Evolutionary conservation across 2,888 invertebrate genomes (phyloP).

Genomic region (Plemyria rubiginata): DNA sequence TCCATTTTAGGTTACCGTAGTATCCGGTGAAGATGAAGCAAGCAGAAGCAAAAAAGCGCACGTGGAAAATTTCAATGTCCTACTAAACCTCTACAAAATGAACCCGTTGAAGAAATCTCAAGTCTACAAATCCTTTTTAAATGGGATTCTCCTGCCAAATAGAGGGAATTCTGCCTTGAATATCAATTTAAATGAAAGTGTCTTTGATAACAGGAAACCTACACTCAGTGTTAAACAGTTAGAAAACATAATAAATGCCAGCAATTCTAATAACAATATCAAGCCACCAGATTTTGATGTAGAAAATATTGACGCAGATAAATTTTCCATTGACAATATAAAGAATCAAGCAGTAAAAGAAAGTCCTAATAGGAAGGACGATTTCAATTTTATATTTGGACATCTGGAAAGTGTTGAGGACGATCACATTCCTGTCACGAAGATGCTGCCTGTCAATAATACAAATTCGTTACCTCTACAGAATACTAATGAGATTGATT

Average conservation of each 20-base stretch:
- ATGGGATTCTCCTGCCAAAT: slow-evolving; percentile 54
- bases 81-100: slow-evolving; percentile 67
- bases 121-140: slow-evolving; percentile 62
- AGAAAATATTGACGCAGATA: slow-evolving; percentile 45
- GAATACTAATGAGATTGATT: slow-evolving; percentile 30
- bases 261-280: slow-evolving; percentile 27
- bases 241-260: slow-evolving; percentile 51
- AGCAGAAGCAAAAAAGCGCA: slow-evolving; percentile 32
- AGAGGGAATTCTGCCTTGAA: slow-evolving; percentile 48
- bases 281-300: slow-evolving; percentile 43
- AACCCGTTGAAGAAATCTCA: slow-evolving; percentile 66
- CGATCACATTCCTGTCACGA: slow-evolving; percentile 33
- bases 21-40: background rate
- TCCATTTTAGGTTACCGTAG: slow-evolving; percentile 19
- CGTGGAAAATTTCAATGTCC: slow-evolving; percentile 59
- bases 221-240: slow-evolving; percentile 49
- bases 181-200: slow-evolving; percentile 62
- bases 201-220: slow-evolving; percentile 2
- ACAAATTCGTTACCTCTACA: slow-evolving; percentile 17
- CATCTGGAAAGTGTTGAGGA: slow-evolving; percentile 44
- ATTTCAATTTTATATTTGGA: slow-evolving; percentile 36
- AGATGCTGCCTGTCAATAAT: slow-evolving; percentile 36
- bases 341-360: slow-evolving; percentile 26
- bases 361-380: slow-evolving; percentile 18
- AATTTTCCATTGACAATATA: slow-evolving; percentile 41